Base-by-base conservation (phyloP, 2,113 vertebrate genomes). In the Lepus europaeus region DNA sequence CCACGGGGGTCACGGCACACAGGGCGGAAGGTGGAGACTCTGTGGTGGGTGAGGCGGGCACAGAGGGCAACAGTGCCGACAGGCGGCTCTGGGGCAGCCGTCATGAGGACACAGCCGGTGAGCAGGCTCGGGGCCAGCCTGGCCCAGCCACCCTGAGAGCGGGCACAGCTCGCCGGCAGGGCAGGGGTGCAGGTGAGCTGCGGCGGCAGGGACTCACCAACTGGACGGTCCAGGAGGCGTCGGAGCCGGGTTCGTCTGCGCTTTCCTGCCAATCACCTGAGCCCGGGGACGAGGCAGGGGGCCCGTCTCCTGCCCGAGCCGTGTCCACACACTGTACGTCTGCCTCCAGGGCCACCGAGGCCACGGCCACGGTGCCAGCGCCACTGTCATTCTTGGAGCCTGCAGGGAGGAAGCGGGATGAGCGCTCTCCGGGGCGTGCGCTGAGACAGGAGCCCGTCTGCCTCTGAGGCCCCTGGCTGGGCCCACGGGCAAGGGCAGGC, bases 11-110 rank as follows among this genome's bases (percentile, higher is more conserved):
- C 45, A 45, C 6, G 45, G 45, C 45, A 45, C 45, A 45, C 45
- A 45, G 45, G 45, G 45, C 45, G 51, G 51, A 14, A 66, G 51
- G 56, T 0, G 10, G 31, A 9, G 13, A 9, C 69, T 56, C 1
- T 13, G 31, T 0, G 2, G 6, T 0, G 2, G 2, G 3, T 0
- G 0, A 13, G 4, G 13, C 68, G 59, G 22, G 61, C n/a, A 9
- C 56, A 19, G 14, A 19, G 14, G 70, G 9, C 4, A 2, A 51
- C n/a, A 13, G 9, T 1, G 16, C 3, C 2, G 9, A 6, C n/a
- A 76, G 4, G 19, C 22, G 5, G 7, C 22, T 33, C 73, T 2
- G 9, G 51, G 76, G n/a, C 39, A 49, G 74, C 66, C 0, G 1
- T 36, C 16, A 2, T 8, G 59, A 14, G 64, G 73, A 66, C 29